Percentiles rank a stretch among this genome's conserved stretches.
These are phyloP conservation scores for Sabatieria punctata DNA, from an alignment of 2,888 invertebrate species.

Conservation along the genomic window DNA sequence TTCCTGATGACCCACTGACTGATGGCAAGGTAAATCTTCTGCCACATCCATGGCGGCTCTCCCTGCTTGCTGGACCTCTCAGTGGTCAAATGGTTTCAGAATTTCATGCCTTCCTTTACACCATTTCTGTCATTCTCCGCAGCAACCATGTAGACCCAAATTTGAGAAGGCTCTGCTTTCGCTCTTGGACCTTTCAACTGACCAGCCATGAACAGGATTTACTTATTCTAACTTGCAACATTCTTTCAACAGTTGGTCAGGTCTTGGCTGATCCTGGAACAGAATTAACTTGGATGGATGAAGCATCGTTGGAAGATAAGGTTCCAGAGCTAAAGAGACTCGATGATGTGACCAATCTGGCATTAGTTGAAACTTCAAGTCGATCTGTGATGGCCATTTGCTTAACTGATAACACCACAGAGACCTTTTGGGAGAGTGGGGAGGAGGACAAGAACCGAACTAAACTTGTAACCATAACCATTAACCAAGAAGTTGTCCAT, in stretches of 20 bases:
- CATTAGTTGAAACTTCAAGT: conserved; percentile 73
- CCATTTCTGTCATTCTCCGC: conserved; percentile 23
- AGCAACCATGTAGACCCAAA: conserved; percentile 17
- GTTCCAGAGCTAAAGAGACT: conserved; percentile 19
- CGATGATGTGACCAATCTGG: conserved; percentile 52
- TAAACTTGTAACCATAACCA: conserved; percentile 54
- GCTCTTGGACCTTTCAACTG: conserved; percentile 28
- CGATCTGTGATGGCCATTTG: conserved; percentile 83
- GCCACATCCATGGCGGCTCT: conserved; percentile 26
- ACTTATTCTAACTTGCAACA: conserved; percentile 25
- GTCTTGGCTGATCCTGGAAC: conserved; percentile 13
- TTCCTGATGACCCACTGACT: background rate
- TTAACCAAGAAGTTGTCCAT: conserved; percentile 45
- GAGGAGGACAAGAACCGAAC: conserved; percentile 83
- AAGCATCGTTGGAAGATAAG: background rate
- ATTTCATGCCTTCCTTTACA: conserved; percentile 24
- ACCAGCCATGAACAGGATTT: conserved; percentile 26
- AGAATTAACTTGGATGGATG: background rate
- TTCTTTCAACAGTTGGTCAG: conserved; percentile 24
- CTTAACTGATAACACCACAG: conserved; percentile 77
- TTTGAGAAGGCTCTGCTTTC: conserved; percentile 23
- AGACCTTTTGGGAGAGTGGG: conserved; percentile 97
- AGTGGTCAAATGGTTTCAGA: conserved; percentile 17
- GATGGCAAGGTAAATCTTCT: conserved; percentile 11
- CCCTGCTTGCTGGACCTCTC: conserved; percentile 6